Base-by-base conservation (phyloP, 2,113 vertebrate species). In the Poeciliopsis retropinna region DNA sequence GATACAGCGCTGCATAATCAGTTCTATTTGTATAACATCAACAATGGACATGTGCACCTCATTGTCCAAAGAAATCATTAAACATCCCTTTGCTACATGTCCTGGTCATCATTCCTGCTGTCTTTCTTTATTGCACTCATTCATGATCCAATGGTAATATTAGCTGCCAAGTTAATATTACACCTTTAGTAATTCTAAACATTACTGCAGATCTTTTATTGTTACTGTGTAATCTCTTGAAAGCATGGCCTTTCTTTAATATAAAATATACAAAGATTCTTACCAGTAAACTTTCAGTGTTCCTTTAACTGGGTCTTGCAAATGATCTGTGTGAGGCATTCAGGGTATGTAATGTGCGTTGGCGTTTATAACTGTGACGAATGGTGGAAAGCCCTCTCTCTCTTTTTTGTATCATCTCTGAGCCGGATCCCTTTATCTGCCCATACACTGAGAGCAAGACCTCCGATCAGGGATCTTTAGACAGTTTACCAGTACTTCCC, bases 61-160 rank as follows among this genome's bases (percentile, higher is more conserved):
- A 93, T 94, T 92, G 91, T 93, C 91, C 89, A 88, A 89, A 92
- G 80, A 92, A 89, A 85, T 90, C 92, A 94, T 94, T 94, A 94
- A 94, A 92, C 90, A 92, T 92, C 93, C 89, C 86, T 94, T 92
- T 93, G 88, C 82, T 92, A 92, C 92, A 92, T 93, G 82, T 89
- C 89, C 86, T 90, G 85, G 86, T 92, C 91, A 92, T 92, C 87
- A 85, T 94, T 94, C 94, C 95, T 95, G 71, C 73, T 65, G 75
- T 87, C 30, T 82, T 82, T 88, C 73, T 72, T 86, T 77, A 85
- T 66, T 0, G 67, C 72, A 78, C 70, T 75, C 85, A 89, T 89
- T 76, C 79, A 85, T 87, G 60, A 80, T 63, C 70, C 32, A 12
- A 31, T 22, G 17, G 86, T 92, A 88, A 92, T 90, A 91, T 88